Percentiles rank a stretch among this genome's conserved stretches.
These are phyloP conservation scores for Pelagia noctiluca DNA, from an alignment of 30 jellyfish, hydroid and myxozoan genomes.

Conservation along the genomic window DNA sequence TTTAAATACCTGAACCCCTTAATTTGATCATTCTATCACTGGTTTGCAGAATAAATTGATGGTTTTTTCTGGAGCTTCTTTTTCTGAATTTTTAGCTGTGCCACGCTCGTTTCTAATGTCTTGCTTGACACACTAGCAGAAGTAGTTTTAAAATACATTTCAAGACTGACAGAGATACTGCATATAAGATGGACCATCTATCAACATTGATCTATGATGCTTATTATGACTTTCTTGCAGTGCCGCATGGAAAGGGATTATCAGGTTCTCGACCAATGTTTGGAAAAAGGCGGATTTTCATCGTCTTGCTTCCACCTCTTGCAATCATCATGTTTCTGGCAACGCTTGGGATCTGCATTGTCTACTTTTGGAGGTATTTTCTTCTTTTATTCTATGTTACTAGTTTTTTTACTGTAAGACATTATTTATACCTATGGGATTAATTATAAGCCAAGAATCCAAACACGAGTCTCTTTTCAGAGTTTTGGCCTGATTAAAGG, in stretches of 20 bases:
- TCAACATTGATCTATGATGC: neutral
- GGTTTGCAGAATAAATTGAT: too few species aligned
- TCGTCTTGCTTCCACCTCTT: slow-evolving; percentile 57
- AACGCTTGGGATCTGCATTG: slow-evolving; percentile 43
- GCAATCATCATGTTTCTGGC: slow-evolving; percentile 50
- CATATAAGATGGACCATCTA: too few species aligned
- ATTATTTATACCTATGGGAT: neutral
- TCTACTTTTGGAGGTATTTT: slow-evolving; percentile 60
- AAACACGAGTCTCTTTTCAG: too few species aligned
- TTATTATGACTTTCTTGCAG: neutral
- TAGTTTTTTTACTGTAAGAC: neutral
- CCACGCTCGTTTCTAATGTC: too few species aligned
- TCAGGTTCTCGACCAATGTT: slow-evolving; percentile 28
- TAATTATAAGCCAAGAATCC: neutral
- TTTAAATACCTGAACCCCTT: too few species aligned
- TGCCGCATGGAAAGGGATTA: neutral
- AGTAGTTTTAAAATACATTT: too few species aligned
- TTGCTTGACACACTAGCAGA: too few species aligned
- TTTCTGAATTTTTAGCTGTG: too few species aligned
- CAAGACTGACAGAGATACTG: too few species aligned
- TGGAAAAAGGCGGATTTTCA: slow-evolving; percentile 60
- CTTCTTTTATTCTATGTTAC: neutral
- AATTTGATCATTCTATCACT: too few species aligned
- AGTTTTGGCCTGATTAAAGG: too few species aligned
- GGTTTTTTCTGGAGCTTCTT: too few species aligned